A percentile compares a stretch with the other conserved stretches of the same genome.
Conservation (phyloP, 2,888 invertebrate genomes). For the Drosophila stalkeri region DNA sequence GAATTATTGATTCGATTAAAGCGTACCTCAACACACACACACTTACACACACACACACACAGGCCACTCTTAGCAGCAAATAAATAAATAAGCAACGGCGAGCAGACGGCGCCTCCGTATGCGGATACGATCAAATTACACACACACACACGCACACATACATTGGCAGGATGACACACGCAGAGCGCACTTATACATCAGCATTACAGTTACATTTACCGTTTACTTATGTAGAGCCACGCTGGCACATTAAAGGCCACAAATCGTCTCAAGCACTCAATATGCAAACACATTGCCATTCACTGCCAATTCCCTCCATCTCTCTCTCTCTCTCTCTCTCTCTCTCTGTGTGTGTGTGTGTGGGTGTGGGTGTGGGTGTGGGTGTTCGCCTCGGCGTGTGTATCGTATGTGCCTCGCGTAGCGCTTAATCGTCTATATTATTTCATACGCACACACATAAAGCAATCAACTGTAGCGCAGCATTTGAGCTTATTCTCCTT, state of each 20-base stretch:
- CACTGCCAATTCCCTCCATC: constrained; percentile 11
- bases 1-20: constrained; percentile 78
- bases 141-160: constrained; percentile 41
- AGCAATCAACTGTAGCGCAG: constrained; percentile 48
- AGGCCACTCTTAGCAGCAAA: constrained; percentile 32
- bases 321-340: constrained; percentile 9
- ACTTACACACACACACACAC: constrained; percentile 10
- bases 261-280: constrained; percentile 74
- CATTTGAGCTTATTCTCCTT: constrained; percentile 39
- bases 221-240: constrained; percentile 73
- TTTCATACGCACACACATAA: constrained; percentile 45
- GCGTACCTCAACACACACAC: constrained; percentile 46
- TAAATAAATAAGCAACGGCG: constrained; percentile 51
- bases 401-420: constrained; percentile 34
- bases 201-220: constrained; percentile 61
- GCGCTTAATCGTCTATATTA: constrained; percentile 68
- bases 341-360: constrained; percentile 11
- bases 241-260: constrained; percentile 74
- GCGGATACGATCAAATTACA: constrained; percentile 68
- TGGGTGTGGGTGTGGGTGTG: constrained; percentile 1
- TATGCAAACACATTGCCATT: constrained; percentile 61
- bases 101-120: constrained; percentile 18
- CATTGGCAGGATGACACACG: constrained; percentile 20
- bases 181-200: constrained; percentile 21
- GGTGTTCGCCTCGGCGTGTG: constrained; percentile 15